phyloP scores from a whole-genome alignment of 2,797 vertebrate species.

The Epinephelus coioides region DNA sequence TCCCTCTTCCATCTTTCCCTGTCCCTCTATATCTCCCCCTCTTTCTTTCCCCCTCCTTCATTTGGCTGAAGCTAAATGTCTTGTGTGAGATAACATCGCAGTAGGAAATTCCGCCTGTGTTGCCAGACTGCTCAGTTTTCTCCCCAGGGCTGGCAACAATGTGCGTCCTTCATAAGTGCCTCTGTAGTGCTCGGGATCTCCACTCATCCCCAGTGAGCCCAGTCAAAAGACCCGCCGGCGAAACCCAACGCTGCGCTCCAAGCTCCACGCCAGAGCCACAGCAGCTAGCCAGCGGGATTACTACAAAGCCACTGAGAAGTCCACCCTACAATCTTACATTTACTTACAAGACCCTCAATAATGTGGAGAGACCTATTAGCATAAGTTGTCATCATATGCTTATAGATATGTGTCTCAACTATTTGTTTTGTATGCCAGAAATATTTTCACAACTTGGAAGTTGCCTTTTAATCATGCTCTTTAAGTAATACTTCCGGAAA shows the following conservation, averaged over 20 bases:
- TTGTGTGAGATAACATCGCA: slow-evolving; percentile 84
- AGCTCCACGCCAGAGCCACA: slow-evolving; percentile 44
- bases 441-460: neutral
- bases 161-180: slow-evolving; percentile 81
- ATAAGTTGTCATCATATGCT: neutral
- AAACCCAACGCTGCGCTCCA: slow-evolving; percentile 70
- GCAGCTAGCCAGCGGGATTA: slow-evolving; percentile 63
- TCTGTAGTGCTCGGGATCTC: slow-evolving; percentile 67
- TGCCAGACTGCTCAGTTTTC: slow-evolving; percentile 85
- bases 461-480: neutral
- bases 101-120: slow-evolving; percentile 84
- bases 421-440: neutral
- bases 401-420: neutral
- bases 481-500: neutral
- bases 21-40: slow-evolving; percentile 8
- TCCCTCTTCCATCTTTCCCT: slow-evolving; percentile 4
- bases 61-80: slow-evolving; percentile 82
- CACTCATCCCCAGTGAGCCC: slow-evolving; percentile 73
- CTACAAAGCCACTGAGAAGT: slow-evolving; percentile 44
- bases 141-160: slow-evolving; percentile 81
- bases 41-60: slow-evolving; percentile 40
- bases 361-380: slow-evolving; percentile 17
- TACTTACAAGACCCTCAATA: neutral
- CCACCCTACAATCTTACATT: slow-evolving; percentile 4
- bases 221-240: slow-evolving; percentile 73